Percentiles rank a stretch among this genome's conserved stretches.
These are phyloP conservation scores for Corythaeola cristata DNA, from an alignment of 2,113 vertebrate genomes.

Conservation along the genomic window DNA sequence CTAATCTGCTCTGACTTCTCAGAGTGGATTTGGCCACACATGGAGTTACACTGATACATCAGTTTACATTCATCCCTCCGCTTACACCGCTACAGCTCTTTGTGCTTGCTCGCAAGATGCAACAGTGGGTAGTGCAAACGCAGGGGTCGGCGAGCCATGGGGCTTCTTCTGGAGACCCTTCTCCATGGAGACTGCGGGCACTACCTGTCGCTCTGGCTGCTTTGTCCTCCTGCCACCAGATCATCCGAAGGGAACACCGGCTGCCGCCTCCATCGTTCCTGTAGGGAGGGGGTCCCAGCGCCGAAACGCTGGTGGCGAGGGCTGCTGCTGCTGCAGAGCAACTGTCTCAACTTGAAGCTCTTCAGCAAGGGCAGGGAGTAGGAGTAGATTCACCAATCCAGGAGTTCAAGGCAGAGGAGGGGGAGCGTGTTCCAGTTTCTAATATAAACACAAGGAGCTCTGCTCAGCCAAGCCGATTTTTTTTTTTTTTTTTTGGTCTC, in stretches of 20 bases:
- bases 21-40: slow-evolving; percentile 15
- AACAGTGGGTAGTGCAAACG: background rate
- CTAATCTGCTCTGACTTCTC: background rate
- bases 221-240: background rate
- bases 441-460: background rate
- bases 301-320: rapidly evolving
- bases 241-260: rapidly evolving
- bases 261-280: rapidly evolving
- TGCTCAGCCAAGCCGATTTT: background rate
- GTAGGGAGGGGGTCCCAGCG: background rate
- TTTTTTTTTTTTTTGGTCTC: background rate
- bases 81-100: background rate
- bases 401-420: background rate
- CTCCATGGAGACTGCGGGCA: rapidly evolving
- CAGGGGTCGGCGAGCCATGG: background rate
- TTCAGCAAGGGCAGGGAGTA: background rate
- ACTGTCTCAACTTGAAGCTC: background rate
- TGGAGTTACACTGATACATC: background rate
- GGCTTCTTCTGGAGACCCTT: background rate
- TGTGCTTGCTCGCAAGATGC: background rate
- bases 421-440: background rate
- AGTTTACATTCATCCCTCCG: background rate
- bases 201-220: background rate
- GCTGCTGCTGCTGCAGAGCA: background rate
- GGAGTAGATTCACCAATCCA: background rate